phyloP scores from a whole-genome alignment of 2,113 vertebrate species.

The Poecilia latipinna region DNA sequence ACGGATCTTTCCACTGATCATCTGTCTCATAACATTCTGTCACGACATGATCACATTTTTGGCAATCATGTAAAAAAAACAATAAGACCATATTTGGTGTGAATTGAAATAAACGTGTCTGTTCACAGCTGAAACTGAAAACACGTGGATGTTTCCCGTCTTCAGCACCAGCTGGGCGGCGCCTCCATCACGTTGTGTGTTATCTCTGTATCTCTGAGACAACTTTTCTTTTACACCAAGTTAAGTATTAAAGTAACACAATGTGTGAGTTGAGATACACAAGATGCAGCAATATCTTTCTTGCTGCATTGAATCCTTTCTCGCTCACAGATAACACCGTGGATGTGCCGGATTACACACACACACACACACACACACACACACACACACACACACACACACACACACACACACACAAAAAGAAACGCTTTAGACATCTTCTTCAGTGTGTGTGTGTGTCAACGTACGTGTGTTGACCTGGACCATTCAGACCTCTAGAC shows the following conservation, averaged over 20 bases:
- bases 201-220: slow-evolving; percentile 29
- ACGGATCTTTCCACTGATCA: too few relatives aligned
- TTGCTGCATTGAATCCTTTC: slow-evolving; percentile 44
- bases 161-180: not conserved
- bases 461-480: slow-evolving; percentile 50
- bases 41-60: too few relatives aligned
- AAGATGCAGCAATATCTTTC: slow-evolving; percentile 60
- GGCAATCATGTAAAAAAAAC: too few relatives aligned
- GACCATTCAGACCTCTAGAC: slow-evolving; percentile 67
- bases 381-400: too few relatives aligned
- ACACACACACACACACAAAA: too few relatives aligned
- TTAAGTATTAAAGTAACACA: slow-evolving; percentile 47
- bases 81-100: too few relatives aligned
- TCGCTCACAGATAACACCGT: slow-evolving; percentile 53
- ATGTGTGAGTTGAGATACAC: slow-evolving; percentile 59
- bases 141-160: not conserved
- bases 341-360: slow-evolving; percentile 47
- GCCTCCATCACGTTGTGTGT: not conserved
- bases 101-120: not conserved
- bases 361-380: not conserved
- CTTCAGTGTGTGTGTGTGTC: slow-evolving; percentile 33
- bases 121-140: not conserved
- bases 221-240: slow-evolving; percentile 55
- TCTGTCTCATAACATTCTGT: too few relatives aligned
- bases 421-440: slow-evolving; percentile 36